Base-by-base conservation (phyloP, 1,140 invertebrate species). In the Apis dorsata region DNA sequence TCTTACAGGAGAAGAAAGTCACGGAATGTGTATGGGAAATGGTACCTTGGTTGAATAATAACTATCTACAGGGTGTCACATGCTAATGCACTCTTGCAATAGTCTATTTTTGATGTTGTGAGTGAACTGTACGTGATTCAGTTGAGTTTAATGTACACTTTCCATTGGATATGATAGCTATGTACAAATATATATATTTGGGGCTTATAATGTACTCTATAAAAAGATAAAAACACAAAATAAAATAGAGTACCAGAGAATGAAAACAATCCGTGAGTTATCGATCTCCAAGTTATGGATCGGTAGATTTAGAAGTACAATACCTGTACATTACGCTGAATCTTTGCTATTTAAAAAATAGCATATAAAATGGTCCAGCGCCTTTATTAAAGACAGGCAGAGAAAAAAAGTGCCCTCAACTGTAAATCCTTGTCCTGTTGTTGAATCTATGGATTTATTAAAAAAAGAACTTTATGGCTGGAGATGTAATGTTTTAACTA, bases 81-180 rank as follows among this genome's bases (percentile, higher is more conserved):
- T 85, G 89, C 88, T 89, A 91, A 91, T 90, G 89, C 92, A 92
- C 91, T 90, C 87, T 92, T 91, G 91, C 90, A 92, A 93, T 92
- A 93, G 91, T 93, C 90, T 93, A 93, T 93, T 93, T 93, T 93
- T 93, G 91, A 93, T 93, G 92, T 93, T 91, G 92, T 92, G 91
- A 91, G 90, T 91, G 92, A 92, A 92, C 90, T 90, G 83, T 90
- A 86, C 84, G 85, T 89, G 91, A 92, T 91, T 92, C 91, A 83
- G 88, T 92, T 92, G 89, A 88, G 86, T 91, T 91, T 88, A 87
- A 88, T 88, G 89, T 90, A 90, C 87, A 89, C 88, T 92, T 92
- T 91, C 88, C 89, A 92, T 92, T 90, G 88, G 81, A 91, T 88
- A 91, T 91, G 85, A 91, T 93, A 93, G 90, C 87, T 92, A 92